Percentiles rank a stretch among this genome's conserved stretches.
Conservation (phyloP, 2,113 vertebrate species). For the Hepsetus odoe region DNA sequence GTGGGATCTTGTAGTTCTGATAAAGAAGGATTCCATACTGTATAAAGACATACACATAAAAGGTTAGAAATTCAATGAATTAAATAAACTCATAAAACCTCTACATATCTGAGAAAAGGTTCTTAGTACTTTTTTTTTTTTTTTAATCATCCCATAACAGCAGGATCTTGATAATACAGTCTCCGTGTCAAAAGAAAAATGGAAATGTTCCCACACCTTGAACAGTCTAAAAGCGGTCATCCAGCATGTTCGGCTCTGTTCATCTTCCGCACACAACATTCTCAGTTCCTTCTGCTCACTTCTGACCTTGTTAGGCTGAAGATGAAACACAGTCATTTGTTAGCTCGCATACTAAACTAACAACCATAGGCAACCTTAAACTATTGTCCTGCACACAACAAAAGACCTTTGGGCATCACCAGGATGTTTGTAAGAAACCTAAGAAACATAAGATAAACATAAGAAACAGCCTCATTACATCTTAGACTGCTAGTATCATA, state of each 20-base stretch:
- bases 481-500: no score
- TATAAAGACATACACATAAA: neutral
- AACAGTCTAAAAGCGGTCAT: conserved; percentile 93
- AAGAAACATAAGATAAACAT: no score
- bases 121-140: no score
- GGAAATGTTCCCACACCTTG: conserved; percentile 79
- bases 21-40: conserved; percentile 94
- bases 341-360: neutral
- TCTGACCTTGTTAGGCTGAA: conserved; percentile 87
- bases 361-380: neutral
- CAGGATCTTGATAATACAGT: no score
- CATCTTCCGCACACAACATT: conserved; percentile 93
- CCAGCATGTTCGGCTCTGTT: conserved; percentile 91
- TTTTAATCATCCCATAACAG: no score
- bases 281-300: conserved; percentile 89
- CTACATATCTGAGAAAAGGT: neutral
- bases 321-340: conserved; percentile 21
- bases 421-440: neutral
- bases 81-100: neutral
- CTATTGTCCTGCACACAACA: neutral
- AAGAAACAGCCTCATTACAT: neutral
- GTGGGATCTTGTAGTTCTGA: conserved; percentile 93
- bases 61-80: neutral
- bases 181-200: neutral
- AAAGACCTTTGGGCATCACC: neutral